Percentiles rank a stretch among this genome's conserved stretches.
These are phyloP conservation scores for Pica pica DNA, from an alignment of 2,113 vertebrate species.

Conservation along the genomic window DNA sequence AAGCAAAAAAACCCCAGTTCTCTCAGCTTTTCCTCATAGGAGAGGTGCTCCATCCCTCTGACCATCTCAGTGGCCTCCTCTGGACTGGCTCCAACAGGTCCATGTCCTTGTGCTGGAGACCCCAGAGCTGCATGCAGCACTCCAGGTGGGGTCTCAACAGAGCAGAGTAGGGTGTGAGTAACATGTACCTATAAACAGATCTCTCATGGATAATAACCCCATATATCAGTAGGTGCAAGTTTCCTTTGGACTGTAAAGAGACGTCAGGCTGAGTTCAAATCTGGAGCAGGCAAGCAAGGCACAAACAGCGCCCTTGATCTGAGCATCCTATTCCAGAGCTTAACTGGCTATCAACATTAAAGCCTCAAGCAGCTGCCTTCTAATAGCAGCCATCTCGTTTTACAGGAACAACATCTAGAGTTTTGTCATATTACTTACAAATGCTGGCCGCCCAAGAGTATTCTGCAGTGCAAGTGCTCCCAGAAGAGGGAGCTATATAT, in stretches of 20 bases:
- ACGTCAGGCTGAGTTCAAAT: background rate
- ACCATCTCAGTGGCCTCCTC: background rate
- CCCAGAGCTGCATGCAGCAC: background rate
- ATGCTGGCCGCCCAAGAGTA: background rate
- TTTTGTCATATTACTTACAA: background rate
- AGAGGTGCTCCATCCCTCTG: background rate
- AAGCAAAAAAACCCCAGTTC: background rate
- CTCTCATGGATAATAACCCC: background rate
- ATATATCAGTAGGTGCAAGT: background rate
- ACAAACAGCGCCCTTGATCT: background rate
- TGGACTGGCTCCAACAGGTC: background rate
- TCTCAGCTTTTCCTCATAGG: background rate
- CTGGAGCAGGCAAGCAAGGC: background rate
- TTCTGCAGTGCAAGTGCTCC: background rate
- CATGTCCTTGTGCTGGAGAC: background rate
- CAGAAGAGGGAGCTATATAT: constrained; percentile 52
- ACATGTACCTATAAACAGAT: background rate
- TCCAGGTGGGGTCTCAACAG: background rate
- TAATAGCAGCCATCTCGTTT: background rate
- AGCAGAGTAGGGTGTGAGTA: background rate
- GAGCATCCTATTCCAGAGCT: background rate
- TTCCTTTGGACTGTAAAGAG: background rate
- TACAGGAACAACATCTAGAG: background rate
- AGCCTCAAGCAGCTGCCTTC: background rate
- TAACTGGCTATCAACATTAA: background rate